Base-by-base conservation (phyloP, 2,888 invertebrate genomes). In the Oxycera nigricornis region DNA sequence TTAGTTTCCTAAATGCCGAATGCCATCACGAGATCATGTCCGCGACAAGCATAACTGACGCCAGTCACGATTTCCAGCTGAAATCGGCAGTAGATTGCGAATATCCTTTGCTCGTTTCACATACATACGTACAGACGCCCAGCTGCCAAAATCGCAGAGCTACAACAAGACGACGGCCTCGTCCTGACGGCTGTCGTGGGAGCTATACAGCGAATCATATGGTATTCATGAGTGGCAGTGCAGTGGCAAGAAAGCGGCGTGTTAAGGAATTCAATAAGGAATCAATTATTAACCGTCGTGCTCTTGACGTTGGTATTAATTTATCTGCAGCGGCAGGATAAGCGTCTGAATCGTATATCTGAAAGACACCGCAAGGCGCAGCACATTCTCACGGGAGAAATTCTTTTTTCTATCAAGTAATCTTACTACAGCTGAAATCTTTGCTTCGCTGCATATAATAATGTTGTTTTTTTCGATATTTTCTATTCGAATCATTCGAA, bases 1-100 rank as follows among this genome's bases (percentile, higher is more conserved):
- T 65, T 65, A 35, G 41, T 65, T 39, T 9, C 65, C 35, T 14
- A 65, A 65, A 65, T 65, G 24, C 65, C 41, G 65, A 65, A 22
- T 65, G 22, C 65, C 24, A 41, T 65, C 65, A 41, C 65, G 41
- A 24, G 39, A 39, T 24, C 65, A 65, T 41, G 65, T 65, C 65
- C 39, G 39, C 30, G 65, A 14, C 65, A 65, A 65, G n/a, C 30
- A 65, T 65, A 65, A 65, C 65, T 41, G 65, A 65, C 65, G 22
- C 65, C 41, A 65, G 65, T 65, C 65, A 65, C 65, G 65, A 65
- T 22, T 65, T 41, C 30, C 22, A 22, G 41, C 30, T 65, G 65
- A 24, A 65, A 41, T 65, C 26, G 9, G 41, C 4, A 65, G 41
- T 14, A 24, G 55, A 55, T 55, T 55, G 20, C 55, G 14, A 55